A percentile compares a stretch with the other conserved stretches of the same genome.
Conservation (phyloP, 64 coral and sea anemone species). For the Orbicella faveolata region DNA sequence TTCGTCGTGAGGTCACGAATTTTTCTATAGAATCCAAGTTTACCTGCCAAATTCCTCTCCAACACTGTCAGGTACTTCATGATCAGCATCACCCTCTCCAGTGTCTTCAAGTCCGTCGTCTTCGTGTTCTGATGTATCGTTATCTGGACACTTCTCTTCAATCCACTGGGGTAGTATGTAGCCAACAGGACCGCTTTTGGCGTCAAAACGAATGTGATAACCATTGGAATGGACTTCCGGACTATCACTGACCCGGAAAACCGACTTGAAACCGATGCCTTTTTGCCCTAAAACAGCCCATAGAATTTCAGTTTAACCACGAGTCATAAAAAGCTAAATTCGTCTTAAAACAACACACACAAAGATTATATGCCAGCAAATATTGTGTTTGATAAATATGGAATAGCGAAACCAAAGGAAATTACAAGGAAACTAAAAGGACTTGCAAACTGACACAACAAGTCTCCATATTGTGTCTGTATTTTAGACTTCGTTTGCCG, state of each 20-base stretch:
- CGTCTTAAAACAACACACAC: too few species aligned
- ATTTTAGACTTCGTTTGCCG: too few species aligned
- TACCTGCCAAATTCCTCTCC: background rate
- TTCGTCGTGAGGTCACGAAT: background rate
- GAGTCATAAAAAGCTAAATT: too few species aligned
- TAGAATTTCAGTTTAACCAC: background rate
- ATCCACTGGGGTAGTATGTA: constrained; percentile 92
- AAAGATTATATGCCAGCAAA: too few species aligned
- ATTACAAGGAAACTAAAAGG: too few species aligned
- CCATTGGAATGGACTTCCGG: constrained; percentile 96
- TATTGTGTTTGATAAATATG: too few species aligned
- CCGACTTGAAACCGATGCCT: constrained; percentile 94
- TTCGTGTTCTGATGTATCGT: background rate
- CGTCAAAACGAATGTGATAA: constrained; percentile 87
- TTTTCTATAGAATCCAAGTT: background rate
- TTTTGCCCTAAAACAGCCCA: constrained; percentile 66
- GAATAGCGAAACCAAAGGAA: too few species aligned
- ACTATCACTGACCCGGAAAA: constrained; percentile 80
- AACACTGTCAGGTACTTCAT: background rate
- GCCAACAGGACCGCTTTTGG: constrained; percentile 84
- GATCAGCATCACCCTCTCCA: background rate
- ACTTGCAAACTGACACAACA: too few species aligned
- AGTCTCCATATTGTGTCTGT: background rate
- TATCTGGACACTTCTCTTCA: background rate
- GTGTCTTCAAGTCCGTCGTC: background rate